Base-by-base conservation (phyloP, 2,888 invertebrate species). In the Myathropa florea region DNA sequence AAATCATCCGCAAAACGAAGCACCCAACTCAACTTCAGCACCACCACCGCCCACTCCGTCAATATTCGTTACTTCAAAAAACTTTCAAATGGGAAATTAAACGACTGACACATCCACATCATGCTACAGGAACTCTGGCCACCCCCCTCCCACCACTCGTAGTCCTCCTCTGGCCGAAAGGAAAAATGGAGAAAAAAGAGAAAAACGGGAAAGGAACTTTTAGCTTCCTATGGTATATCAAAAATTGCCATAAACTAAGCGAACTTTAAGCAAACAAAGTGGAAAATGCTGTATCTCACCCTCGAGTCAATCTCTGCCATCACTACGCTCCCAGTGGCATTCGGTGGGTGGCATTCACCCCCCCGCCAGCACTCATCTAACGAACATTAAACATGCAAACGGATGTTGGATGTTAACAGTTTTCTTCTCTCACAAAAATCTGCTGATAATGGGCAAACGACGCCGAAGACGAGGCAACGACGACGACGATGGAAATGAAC, bases 401-500 rank as follows among this genome's bases (percentile, higher is more conserved):
- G 86, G 86, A 86, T 86, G 86, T 86, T 86, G 65, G 75, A 86
- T 83, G 86, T 83, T 86, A 86, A 86, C 86, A 83, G 86, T 86
- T 86, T 86, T 78, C 70, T 70, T 82, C 59, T 83, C 39, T 70
- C 61, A 21, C 36, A 83, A 81, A 85, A 86, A 86, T 75, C 79
- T 86, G 86, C 86, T 86, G 86, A 86, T 86, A 86, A 86, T 86
- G 86, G 86, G 75, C 57, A 83, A 86, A 86, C 78, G 78, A 75
- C 78, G 83, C 59, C 18, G 64, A 55, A 57, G 72, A 21, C 0
- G 21, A 53, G 1, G 23, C 39, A n/a, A 39, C 12, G 39, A 14
- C 4, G n/a, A 46, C n/a, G 46, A 46, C 18, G 7, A 46, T 7
- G 46, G 18, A 18, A 18, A 7, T 18, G 46, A 46, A 46, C 46